These are phyloP conservation scores for Cosmia trapezina DNA, from an alignment of 2,888 invertebrate species.

Conservation along the genomic window DNA sequence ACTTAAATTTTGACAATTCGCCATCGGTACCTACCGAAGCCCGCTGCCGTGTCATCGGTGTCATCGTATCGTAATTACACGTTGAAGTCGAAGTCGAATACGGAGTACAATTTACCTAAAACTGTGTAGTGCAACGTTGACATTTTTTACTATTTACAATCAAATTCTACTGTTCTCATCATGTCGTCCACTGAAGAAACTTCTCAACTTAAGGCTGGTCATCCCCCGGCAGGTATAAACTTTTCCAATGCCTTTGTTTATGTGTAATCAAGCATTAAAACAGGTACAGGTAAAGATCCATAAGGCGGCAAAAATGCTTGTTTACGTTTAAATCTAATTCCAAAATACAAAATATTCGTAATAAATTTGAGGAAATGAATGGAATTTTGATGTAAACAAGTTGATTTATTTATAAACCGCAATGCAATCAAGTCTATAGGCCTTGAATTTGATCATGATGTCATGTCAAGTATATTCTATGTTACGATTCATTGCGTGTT, in stretches of 20 bases:
- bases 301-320: conserved; percentile 16
- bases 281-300: not conserved
- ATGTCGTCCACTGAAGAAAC: conserved; percentile 91
- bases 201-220: conserved; percentile 95
- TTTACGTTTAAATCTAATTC: not conserved
- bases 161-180: conserved; percentile 54
- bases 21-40: conserved; percentile 34
- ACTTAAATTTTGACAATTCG: conserved; percentile 64
- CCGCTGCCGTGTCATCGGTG: conserved; percentile 63
- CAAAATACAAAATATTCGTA: not conserved
- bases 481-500: conserved; percentile 67
- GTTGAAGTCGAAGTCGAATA: conserved; percentile 65
- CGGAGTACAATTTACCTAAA: conserved; percentile 52
- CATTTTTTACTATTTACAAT: conserved; percentile 53
- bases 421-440: conserved; percentile 29
- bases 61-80: conserved; percentile 74
- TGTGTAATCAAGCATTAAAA: conserved; percentile 17
- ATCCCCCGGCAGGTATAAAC: conserved; percentile 96
- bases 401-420: conserved; percentile 30
- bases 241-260: conserved; percentile 55
- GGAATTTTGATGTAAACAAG: conserved; percentile 33
- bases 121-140: conserved; percentile 62
- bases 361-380: not conserved
- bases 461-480: conserved; percentile 50
- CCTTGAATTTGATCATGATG: conserved; percentile 63